Evolutionary conservation across 1,140 invertebrate species (phyloP).

Genomic region (Magallana gigas): DNA sequence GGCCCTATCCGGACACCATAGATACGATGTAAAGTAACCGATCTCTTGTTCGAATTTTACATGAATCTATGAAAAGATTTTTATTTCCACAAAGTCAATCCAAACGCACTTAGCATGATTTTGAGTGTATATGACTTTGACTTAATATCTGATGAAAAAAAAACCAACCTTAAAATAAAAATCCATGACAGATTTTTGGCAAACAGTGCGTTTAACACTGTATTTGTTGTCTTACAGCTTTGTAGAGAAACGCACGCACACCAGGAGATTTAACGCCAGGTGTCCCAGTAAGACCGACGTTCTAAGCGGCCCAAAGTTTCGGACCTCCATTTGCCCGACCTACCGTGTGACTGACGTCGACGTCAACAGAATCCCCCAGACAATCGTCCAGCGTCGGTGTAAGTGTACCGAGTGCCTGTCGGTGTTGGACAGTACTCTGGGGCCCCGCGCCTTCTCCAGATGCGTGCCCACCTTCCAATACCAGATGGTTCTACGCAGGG

Average conservation of each 20-base stretch:
- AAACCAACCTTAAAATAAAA: too few species aligned
- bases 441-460: neutral
- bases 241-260: neutral
- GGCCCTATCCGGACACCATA: too few species aligned
- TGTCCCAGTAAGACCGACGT: neutral
- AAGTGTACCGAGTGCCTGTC: neutral
- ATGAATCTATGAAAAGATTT: too few species aligned
- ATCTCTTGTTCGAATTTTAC: too few species aligned
- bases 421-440: neutral
- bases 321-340: neutral
- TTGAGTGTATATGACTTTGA: too few species aligned
- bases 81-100: too few species aligned
- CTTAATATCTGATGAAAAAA: too few species aligned
- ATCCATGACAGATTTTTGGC: too few species aligned
- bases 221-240: neutral
- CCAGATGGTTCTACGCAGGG: slow-evolving; percentile 4
- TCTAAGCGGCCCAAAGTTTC: neutral
- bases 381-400: neutral
- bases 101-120: too few species aligned
- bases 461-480: slow-evolving; percentile 2
- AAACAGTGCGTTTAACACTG: neutral
- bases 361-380: slow-evolving; percentile 9
- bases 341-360: neutral
- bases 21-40: too few species aligned
- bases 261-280: neutral